A percentile compares a stretch with the other conserved stretches of the same genome.
phyloP scores from a whole-genome alignment of 1,140 invertebrate species.

The Pseudomyrmex cubaensis region DNA sequence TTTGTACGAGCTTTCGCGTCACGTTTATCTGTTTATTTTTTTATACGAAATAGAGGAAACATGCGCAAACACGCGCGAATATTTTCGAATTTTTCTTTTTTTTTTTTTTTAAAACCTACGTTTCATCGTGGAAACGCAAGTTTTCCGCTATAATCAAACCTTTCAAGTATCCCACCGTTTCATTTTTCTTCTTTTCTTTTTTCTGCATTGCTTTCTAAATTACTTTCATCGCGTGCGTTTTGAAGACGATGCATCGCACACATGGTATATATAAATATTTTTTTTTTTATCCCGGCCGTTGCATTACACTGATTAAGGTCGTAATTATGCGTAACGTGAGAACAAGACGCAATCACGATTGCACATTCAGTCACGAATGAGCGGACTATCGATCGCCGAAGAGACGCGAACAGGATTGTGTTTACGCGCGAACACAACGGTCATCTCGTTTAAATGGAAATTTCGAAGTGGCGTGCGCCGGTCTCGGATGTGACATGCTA shows the following conservation, averaged over 20 bases:
- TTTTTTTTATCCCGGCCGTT: neutral
- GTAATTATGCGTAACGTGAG: constrained; percentile 41
- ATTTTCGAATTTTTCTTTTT: neutral
- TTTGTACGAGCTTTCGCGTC: neutral
- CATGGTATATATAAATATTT: neutral
- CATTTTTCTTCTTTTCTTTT: neutral
- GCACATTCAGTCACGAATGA: constrained; percentile 28
- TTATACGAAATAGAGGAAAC: neutral
- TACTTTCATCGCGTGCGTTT: neutral
- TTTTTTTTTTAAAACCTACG: neutral
- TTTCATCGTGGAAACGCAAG: neutral
- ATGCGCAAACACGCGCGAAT: neutral
- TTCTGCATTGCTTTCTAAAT: neutral
- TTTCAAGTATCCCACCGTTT: neutral
- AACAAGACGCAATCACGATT: constrained; percentile 50
- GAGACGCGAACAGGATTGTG: constrained; percentile 29
- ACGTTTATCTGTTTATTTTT: neutral
- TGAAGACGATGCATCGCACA: constrained; percentile 7
- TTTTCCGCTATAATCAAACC: constrained; percentile 17
- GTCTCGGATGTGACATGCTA: constrained; percentile 34
- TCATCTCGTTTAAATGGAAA: constrained; percentile 59
- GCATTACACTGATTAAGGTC: constrained; percentile 30
- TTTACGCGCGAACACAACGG: constrained; percentile 1
- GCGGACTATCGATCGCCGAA: constrained; percentile 34
- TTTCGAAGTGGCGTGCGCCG: constrained; percentile 49